Base-by-base conservation (phyloP, 2,888 invertebrate species). In the Drosophila mayaguana region DNA sequence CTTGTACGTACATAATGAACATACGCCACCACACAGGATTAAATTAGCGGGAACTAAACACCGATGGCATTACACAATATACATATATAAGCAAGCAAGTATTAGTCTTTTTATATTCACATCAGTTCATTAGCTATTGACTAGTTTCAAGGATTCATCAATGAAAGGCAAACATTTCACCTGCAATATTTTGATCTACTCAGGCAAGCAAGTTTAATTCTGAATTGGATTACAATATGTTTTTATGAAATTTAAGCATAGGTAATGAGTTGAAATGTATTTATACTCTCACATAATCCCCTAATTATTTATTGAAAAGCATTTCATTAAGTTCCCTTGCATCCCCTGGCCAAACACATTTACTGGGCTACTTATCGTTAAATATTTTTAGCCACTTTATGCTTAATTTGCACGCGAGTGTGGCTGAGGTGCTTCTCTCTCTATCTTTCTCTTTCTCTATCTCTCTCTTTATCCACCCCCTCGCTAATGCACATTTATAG, bases 1-100 rank as follows among this genome's bases (percentile, higher is more conserved):
- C 66, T 59, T 42, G 54, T 59, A 48, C 60, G 67, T 45, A 65
- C 60, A 69, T 45, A 65, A 67, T 60, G 54, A 62, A 63, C 18
- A 48, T 20, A 50, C 36, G 11, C 16, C n/a, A 55, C 42, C 55
- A 59, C 25, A 56, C 62, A 70, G 66, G 63, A 4, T 32, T 32
- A 0, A 34, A 12, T 0, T 34, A 34, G 1, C 3, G 28, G 0
- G 6, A 34, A 18, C n/a, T 42, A 8, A 20, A 34, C 16, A 48
- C 2, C 22, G 48, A 59, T 46, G n/a, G 4, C 1, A 28, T 22
- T 18, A 54, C 11, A 16, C 6, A 12, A 48, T 32, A 28, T 14
- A 32, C 12, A 32, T 2, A 28, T 28, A 28, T 8, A 28, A 28
- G 7, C 7, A 32, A 8, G 12, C 32, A 32, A 12, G 7, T 32